These are phyloP conservation scores for Nasonia longicornis DNA, from an alignment of 1,140 invertebrate species.

Conservation along the genomic window DNA sequence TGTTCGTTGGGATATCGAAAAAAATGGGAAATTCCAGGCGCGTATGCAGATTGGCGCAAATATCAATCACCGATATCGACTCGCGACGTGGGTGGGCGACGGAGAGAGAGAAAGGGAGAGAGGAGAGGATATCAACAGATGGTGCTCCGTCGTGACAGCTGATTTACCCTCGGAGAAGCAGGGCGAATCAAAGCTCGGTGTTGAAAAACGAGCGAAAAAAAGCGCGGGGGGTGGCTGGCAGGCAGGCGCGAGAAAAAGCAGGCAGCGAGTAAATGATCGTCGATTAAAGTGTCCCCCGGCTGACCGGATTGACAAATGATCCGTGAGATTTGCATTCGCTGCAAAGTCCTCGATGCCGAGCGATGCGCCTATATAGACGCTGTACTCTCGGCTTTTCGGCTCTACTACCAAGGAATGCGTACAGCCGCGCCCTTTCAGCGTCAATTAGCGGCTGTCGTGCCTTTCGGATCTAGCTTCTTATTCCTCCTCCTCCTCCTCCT, in stretches of 20 bases:
- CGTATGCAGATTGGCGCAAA: slow-evolving; percentile 32
- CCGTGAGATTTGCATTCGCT: slow-evolving; percentile 64
- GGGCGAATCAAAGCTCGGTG: slow-evolving; percentile 27
- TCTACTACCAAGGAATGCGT: background rate
- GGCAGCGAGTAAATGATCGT: slow-evolving; percentile 64
- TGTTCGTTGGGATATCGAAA: background rate
- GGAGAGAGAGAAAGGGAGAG: slow-evolving; percentile 1
- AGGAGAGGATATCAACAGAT: slow-evolving; percentile 59
- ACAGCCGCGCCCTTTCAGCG: slow-evolving; percentile 1
- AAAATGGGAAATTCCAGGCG: background rate
- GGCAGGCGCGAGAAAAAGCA: slow-evolving; percentile 37
- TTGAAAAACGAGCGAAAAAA: slow-evolving; percentile 36
- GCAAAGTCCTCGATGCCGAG: slow-evolving; percentile 50
- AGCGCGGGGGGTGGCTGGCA: slow-evolving; percentile 12
- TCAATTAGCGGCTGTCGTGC: slow-evolving; percentile 35
- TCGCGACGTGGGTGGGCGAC: background rate
- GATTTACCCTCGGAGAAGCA: slow-evolving; percentile 43
- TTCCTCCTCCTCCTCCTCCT: slow-evolving; percentile 21
- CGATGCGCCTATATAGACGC: slow-evolving; percentile 8
- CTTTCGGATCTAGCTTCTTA: background rate
- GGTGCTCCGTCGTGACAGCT: slow-evolving; percentile 56
- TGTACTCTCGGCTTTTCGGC: slow-evolving; percentile 7
- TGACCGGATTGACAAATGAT: slow-evolving; percentile 63
- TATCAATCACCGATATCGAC: slow-evolving; percentile 49
- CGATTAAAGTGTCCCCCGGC: slow-evolving; percentile 63